These are phyloP conservation scores for Nephotettix cincticeps DNA, from an alignment of 1,140 invertebrate genomes.

Conservation along the genomic window DNA sequence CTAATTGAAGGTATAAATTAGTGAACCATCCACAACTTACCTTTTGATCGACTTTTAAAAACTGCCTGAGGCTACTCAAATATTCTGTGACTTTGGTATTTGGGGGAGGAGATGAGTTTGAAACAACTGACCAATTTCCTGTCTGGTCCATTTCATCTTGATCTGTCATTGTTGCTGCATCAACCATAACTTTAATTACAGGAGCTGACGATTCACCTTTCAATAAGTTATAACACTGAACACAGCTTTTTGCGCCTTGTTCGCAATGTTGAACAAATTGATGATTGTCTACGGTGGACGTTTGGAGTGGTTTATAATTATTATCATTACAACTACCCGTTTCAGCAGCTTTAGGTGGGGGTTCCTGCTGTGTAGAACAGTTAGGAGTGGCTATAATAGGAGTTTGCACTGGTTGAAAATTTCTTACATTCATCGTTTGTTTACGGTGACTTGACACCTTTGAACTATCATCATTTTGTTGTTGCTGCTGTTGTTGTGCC, in stretches of 20 bases:
- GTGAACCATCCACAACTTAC: too few species aligned
- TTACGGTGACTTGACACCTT: slow-evolving; percentile 12
- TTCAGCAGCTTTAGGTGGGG: slow-evolving; percentile 15
- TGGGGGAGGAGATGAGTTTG: slow-evolving; percentile 30
- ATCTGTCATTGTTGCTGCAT: slow-evolving; percentile 56
- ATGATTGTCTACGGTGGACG: slow-evolving; percentile 8
- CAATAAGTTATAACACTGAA: slow-evolving; percentile 31
- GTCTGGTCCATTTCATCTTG: slow-evolving; percentile 42
- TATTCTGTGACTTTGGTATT: slow-evolving; percentile 44
- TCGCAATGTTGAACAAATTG: slow-evolving; percentile 31
- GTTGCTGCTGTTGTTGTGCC: slow-evolving; percentile 17
- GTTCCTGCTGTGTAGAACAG: slow-evolving; percentile 14
- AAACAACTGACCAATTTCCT: slow-evolving; percentile 34
- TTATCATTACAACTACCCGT: slow-evolving; percentile 14
- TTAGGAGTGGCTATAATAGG: background rate
- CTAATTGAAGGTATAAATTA: too few species aligned
- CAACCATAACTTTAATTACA: slow-evolving; percentile 51
- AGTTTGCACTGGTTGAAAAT: slow-evolving; percentile 16
- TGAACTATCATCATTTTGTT: slow-evolving; percentile 20
- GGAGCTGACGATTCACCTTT: slow-evolving; percentile 44
- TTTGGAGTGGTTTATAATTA: slow-evolving; percentile 28
- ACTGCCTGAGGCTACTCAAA: slow-evolving; percentile 41
- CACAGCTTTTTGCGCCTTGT: slow-evolving; percentile 33
- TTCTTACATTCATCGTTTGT: background rate
- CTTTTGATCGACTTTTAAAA: slow-evolving; percentile 40